These are phyloP conservation scores for Hepsetus odoe DNA, from an alignment of 2,113 vertebrate species.

Conservation along the genomic window DNA sequence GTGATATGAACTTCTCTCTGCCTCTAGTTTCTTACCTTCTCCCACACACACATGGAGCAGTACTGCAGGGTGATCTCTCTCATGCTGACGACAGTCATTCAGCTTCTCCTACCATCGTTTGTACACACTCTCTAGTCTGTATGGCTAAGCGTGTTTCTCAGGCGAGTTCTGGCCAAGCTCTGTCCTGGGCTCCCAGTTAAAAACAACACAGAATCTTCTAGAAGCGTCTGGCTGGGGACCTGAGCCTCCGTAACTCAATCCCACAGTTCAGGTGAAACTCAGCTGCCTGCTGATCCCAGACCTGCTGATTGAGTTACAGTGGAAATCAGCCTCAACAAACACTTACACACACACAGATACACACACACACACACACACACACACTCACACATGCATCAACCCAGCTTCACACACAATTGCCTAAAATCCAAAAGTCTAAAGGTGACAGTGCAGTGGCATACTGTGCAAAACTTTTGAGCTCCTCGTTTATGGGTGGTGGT, in stretches of 20 bases:
- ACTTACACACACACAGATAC: conserved; percentile 24
- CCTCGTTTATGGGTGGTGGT: too few relatives aligned
- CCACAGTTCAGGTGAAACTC: not conserved
- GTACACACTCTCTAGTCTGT: not conserved
- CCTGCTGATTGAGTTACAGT: conserved; percentile 47
- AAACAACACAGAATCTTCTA: conserved; percentile 50
- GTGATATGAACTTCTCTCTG: not conserved
- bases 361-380: conserved; percentile 38
- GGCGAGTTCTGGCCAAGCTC: not conserved
- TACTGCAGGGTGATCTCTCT: conserved; percentile 76
- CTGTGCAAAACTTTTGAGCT: too few relatives aligned
- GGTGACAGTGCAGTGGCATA: too few relatives aligned
- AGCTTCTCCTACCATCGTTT: conserved; percentile 30
- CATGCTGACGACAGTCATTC: conserved; percentile 59
- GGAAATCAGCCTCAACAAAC: conserved; percentile 22
- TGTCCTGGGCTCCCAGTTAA: conserved; percentile 43
- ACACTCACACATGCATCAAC: too few relatives aligned
- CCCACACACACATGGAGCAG: conserved; percentile 75
- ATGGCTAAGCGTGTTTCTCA: conserved; percentile 26
- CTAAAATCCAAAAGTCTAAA: too few relatives aligned
- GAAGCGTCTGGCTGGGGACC: conserved; percentile 5
- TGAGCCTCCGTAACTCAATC: conserved; percentile 35
- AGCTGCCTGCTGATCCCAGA: conserved; percentile 37
- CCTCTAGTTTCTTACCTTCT: conserved; percentile 73
- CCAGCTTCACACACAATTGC: too few relatives aligned